These are phyloP conservation scores for Thryonomys swinderianus DNA, from an alignment of 2,113 vertebrate species.

Conservation along the genomic window DNA sequence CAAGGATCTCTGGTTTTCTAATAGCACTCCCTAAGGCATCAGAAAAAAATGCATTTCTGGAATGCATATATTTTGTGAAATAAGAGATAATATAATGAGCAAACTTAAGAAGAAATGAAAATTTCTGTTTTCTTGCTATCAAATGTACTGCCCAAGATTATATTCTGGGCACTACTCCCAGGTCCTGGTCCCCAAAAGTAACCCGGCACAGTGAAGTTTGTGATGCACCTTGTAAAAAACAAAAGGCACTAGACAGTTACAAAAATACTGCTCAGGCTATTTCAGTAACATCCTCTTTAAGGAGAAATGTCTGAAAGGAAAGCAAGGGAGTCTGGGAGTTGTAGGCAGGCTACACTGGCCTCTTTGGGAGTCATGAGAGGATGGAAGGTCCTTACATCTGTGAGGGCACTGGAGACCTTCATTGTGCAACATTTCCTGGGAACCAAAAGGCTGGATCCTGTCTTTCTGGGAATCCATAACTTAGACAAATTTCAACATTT, in stretches of 20 bases:
- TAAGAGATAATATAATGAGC: constrained; percentile 38
- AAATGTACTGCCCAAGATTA: neutral
- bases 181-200: neutral
- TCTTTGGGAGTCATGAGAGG: neutral
- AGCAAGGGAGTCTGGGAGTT: neutral
- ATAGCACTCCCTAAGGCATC: constrained; percentile 34
- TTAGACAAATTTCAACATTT: constrained; percentile 33
- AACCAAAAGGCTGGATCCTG: neutral
- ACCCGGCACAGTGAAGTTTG: neutral
- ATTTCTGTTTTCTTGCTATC: neutral
- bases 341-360: neutral
- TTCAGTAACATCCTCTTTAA: too few species aligned
- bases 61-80: constrained; percentile 66
- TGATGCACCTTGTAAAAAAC: neutral
- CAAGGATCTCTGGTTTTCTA: constrained; percentile 59
- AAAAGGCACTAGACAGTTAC: neutral
- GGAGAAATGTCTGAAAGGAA: neutral
- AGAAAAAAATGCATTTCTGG: constrained; percentile 45
- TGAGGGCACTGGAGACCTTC: neutral
- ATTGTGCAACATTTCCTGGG: neutral
- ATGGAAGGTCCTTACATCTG: neutral
- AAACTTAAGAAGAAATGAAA: constrained; percentile 1
- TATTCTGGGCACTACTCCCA: neutral
- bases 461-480: neutral
- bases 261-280: neutral